A percentile compares a stretch with the other conserved stretches of the same genome.
These are phyloP conservation scores for Phorcus lineatus DNA, from an alignment of 2,888 invertebrate species.

Conservation along the genomic window DNA sequence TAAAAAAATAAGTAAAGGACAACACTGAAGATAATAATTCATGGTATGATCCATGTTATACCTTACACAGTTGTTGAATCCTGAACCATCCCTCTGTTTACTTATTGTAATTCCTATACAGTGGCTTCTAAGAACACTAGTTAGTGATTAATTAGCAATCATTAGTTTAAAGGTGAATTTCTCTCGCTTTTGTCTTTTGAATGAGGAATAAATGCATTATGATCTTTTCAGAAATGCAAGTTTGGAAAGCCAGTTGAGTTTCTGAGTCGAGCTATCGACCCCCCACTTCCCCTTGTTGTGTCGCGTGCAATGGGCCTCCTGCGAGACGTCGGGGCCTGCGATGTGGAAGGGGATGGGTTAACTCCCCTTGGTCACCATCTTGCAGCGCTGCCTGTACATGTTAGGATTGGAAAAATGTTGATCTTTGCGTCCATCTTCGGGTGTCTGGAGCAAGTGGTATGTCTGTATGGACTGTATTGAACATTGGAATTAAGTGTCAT, in stretches of 20 bases:
- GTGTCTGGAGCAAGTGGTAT: conserved; percentile 71
- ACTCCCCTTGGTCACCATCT: conserved; percentile 74
- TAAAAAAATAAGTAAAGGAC: no score
- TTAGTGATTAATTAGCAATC: no score
- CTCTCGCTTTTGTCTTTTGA: no score
- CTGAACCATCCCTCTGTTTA: no score
- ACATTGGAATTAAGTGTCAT: background rate
- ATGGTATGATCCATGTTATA: no score
- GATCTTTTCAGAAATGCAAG: conserved; percentile 67
- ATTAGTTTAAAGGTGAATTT: no score
- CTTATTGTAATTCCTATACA: no score
- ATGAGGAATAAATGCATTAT: no score
- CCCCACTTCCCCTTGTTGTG: conserved; percentile 61
- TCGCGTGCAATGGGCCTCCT: conserved; percentile 68
- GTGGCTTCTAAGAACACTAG: no score
- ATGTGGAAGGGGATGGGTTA: conserved; percentile 53
- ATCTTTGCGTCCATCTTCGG: conserved; percentile 71
- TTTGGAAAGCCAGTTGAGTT: conserved; percentile 68
- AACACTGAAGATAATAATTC: no score
- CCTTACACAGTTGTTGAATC: no score
- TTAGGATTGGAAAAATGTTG: conserved; percentile 73
- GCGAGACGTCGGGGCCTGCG: conserved; percentile 70
- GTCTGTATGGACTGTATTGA: conserved; percentile 33
- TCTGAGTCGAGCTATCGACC: conserved; percentile 66
- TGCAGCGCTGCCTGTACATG: conserved; percentile 71